A percentile compares a stretch with the other conserved stretches of the same genome.
Conservation (phyloP, 2,797 vertebrate genomes). For the Danio albolineatus region DNA sequence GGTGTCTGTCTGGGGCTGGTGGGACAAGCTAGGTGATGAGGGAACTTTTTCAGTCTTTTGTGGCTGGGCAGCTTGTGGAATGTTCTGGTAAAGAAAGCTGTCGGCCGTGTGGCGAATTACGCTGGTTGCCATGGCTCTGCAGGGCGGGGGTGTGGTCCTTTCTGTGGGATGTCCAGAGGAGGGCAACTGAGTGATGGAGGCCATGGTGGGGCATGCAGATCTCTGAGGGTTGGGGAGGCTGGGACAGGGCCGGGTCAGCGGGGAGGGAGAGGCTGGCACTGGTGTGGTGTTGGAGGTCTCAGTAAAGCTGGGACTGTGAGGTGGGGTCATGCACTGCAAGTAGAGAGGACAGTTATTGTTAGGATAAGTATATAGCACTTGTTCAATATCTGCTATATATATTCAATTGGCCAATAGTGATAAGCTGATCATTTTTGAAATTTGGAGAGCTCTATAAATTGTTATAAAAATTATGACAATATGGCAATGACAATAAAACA, state of each 20-base stretch:
- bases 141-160: conserved; percentile 67
- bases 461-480: too few species aligned
- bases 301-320: conserved; percentile 91
- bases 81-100: conserved; percentile 76
- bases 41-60: conserved; percentile 64
- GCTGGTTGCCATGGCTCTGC: conserved; percentile 88
- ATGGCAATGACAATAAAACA: too few species aligned
- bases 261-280: conserved; percentile 43
- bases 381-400: too few species aligned
- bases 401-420: too few species aligned
- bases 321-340: conserved; percentile 95
- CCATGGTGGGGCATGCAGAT: conserved; percentile 61
- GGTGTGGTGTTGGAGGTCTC: conserved; percentile 75
- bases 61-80: conserved; percentile 70
- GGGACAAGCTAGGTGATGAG: conserved; percentile 23
- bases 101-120: conserved; percentile 92
- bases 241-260: conserved; percentile 57
- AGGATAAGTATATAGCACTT: not conserved
- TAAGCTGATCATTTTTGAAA: too few species aligned
- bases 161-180: conserved; percentile 61
- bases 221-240: conserved; percentile 48
- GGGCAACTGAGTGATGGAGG: conserved; percentile 44
- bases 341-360: conserved; percentile 9
- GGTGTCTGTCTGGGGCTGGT: conserved; percentile 60
- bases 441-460: too few species aligned